phyloP scores from a whole-genome alignment of 1,140 invertebrate genomes.

The Oncopodura yosiiana region DNA sequence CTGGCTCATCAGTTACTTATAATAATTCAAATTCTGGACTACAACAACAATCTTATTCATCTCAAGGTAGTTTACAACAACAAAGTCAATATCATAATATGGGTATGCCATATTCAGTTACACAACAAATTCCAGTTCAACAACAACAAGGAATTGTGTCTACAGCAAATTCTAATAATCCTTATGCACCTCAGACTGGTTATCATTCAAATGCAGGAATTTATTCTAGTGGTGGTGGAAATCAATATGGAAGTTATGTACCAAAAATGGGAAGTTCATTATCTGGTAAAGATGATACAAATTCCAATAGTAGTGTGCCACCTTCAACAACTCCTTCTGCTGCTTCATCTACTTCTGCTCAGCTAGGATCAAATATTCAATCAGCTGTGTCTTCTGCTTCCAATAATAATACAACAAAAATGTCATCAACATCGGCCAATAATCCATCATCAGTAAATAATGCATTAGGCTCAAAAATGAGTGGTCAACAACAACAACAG shows the following conservation, averaged over 20 bases:
- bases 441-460: too few relatives aligned
- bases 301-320: constrained; percentile 17
- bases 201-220: constrained; percentile 3
- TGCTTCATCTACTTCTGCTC: constrained; percentile 22
- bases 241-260: constrained; percentile 28
- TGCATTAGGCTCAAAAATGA: background rate
- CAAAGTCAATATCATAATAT: too few relatives aligned
- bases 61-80: too few relatives aligned
- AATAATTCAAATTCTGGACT: constrained; percentile 10
- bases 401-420: constrained; percentile 24
- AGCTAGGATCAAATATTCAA: constrained; percentile 25
- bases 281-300: constrained; percentile 19
- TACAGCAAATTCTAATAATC: too few relatives aligned
- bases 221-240: constrained; percentile 10
- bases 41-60: background rate
- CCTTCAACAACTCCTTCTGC: constrained; percentile 15
- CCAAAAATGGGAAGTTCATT: constrained; percentile 20
- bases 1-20: constrained; percentile 21
- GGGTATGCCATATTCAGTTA: background rate
- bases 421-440: constrained; percentile 16
- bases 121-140: background rate
- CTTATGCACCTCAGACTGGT: too few relatives aligned
- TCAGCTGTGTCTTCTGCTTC: constrained; percentile 21
- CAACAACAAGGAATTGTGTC: too few relatives aligned
- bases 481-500: background rate